Evolutionary conservation across 30 jellyfish, hydroid and myxozoan species (phyloP).

Genomic region (Catostylus mosaicus): DNA sequence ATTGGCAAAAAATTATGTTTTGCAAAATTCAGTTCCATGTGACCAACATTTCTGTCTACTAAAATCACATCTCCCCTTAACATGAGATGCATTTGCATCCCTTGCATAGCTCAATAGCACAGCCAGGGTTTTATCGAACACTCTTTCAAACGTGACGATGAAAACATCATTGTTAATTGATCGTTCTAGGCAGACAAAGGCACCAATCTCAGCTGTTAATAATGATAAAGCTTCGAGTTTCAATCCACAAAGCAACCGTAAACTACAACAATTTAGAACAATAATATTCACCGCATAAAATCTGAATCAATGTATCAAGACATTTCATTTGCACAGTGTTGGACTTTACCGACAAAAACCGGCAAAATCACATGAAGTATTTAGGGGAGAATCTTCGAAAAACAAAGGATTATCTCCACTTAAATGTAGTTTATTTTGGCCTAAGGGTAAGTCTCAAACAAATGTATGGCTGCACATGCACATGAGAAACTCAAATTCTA

Average conservation of each 20-base stretch:
- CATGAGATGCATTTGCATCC: background rate
- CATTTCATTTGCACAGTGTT: background rate
- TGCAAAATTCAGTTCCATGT: background rate
- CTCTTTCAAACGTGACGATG: no score
- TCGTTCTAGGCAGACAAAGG: no score
- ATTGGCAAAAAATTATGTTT: background rate
- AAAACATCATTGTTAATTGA: no score
- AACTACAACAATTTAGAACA: background rate
- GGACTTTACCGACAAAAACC: background rate
- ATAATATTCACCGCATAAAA: background rate
- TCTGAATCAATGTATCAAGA: background rate
- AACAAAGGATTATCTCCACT: slow-evolving; percentile 3
- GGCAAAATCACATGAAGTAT: background rate
- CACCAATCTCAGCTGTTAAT: no score
- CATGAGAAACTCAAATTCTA: background rate
- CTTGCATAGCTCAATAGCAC: no score
- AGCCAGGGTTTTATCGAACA: no score
- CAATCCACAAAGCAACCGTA: background rate
- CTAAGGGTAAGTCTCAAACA: background rate
- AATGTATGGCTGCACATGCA: background rate
- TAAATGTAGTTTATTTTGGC: background rate
- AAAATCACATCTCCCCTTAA: no score
- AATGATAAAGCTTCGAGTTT: no score
- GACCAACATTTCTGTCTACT: background rate
- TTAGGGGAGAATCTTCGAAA: background rate